phyloP scores from a whole-genome alignment of 2,797 vertebrate species.

The Gallinago solitaria region DNA sequence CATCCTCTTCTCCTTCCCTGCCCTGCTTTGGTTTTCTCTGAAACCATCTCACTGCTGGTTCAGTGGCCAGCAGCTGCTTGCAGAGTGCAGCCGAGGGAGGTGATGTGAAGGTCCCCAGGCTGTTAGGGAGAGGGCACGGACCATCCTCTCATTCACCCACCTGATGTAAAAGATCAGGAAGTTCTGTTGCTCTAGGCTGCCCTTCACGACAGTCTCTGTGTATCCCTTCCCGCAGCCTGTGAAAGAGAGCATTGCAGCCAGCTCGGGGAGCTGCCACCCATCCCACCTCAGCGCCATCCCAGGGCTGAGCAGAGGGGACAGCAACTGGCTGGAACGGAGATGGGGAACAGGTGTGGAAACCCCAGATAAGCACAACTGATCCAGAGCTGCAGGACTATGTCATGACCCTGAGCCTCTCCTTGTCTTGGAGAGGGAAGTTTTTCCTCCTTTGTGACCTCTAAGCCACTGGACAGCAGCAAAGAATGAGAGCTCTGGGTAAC shows the following conservation, averaged over 20 bases:
- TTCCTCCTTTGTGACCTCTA: neutral
- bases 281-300: neutral
- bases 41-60: neutral
- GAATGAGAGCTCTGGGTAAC: neutral
- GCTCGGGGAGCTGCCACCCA: neutral
- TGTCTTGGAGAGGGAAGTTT: neutral
- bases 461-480: neutral
- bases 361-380: neutral
- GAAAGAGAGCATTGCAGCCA: neutral
- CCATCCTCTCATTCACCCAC: slow-evolving; percentile 62
- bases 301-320: neutral
- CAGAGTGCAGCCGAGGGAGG: rapidly evolving
- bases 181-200: slow-evolving; percentile 81
- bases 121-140: neutral
- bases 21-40: neutral
- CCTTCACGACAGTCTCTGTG: slow-evolving; percentile 87
- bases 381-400: neutral
- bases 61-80: neutral
- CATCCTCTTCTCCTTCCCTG: neutral
- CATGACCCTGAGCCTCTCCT: neutral
- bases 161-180: slow-evolving; percentile 91
- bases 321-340: too few species aligned
- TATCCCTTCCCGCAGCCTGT: slow-evolving; percentile 86
- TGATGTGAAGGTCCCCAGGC: neutral
- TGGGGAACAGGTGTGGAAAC: neutral